Conservation (phyloP, 2,113 vertebrate species). For the Chauna torquata region DNA sequence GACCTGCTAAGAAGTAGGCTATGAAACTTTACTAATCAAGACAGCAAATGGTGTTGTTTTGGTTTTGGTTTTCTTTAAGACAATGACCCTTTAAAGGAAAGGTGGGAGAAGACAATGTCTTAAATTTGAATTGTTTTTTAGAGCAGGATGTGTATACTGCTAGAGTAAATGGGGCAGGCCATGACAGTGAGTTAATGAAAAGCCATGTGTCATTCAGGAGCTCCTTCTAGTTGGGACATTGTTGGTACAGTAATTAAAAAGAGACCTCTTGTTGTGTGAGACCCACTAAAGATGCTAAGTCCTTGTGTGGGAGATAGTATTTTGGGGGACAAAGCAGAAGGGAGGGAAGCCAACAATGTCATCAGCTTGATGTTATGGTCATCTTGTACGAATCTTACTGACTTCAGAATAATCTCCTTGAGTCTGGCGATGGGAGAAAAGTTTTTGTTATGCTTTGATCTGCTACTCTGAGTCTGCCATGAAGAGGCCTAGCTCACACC, state of each 20-base stretch:
- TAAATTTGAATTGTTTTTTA: neutral
- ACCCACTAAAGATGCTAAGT: neutral
- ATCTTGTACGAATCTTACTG: neutral
- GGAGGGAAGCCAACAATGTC: neutral
- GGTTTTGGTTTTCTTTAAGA: neutral
- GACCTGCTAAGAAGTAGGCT: neutral
- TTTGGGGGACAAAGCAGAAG: neutral
- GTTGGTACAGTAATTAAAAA: neutral
- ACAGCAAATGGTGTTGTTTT: neutral
- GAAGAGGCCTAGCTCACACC: neutral
- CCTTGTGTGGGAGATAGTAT: neutral
- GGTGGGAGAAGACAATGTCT: neutral
- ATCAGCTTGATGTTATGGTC: neutral
- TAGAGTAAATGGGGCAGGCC: neutral
- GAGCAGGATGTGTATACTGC: neutral
- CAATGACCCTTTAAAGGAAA: neutral
- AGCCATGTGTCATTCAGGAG: neutral
- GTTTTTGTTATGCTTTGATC: neutral
- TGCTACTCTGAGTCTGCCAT: neutral
- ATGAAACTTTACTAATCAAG: neutral
- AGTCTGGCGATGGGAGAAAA: neutral
- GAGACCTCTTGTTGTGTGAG: neutral
- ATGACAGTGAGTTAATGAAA: neutral
- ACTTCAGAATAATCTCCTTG: neutral
- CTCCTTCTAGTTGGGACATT: neutral